phyloP scores from a whole-genome alignment of 2,888 invertebrate genomes.

The Archips xylosteana region DNA sequence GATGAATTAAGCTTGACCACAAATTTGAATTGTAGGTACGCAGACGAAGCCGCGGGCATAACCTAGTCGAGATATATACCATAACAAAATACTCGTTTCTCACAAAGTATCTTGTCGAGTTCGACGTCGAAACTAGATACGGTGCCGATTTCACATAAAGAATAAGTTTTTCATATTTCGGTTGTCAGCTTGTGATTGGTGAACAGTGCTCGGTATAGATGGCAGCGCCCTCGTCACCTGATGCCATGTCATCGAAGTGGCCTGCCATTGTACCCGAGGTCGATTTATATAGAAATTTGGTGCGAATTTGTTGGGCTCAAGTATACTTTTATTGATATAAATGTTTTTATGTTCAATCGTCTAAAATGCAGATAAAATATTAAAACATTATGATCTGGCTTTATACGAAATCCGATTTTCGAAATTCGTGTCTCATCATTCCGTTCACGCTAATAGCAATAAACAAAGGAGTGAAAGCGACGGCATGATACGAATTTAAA shows the following conservation, averaged over 20 bases:
- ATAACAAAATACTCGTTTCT: background rate
- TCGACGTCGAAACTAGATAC: conserved; percentile 20
- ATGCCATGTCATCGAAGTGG: conserved; percentile 17
- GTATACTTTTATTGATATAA: background rate
- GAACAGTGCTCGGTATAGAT: conserved; percentile 41
- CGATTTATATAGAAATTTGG: conserved; percentile 27
- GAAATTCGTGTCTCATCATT: too few relatives aligned
- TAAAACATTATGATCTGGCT: too few relatives aligned
- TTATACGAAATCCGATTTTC: too few relatives aligned
- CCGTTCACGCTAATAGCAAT: too few relatives aligned
- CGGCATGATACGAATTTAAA: too few relatives aligned
- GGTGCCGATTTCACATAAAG: conserved; percentile 14
- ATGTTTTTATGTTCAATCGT: background rate
- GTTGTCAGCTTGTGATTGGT: conserved; percentile 33
- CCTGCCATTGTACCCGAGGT: conserved; percentile 19
- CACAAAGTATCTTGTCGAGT: background rate
- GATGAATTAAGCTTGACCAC: background rate
- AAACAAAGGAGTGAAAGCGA: too few relatives aligned
- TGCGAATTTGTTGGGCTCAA: conserved; percentile 15
- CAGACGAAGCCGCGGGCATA: background rate
- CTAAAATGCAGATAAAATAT: background rate
- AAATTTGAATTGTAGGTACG: background rate
- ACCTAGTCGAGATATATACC: background rate
- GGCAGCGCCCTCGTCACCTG: conserved; percentile 45
- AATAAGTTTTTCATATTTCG: conserved; percentile 41